Base-by-base conservation (phyloP, 2,888 invertebrate species). In the Tribolium freemani region DNA sequence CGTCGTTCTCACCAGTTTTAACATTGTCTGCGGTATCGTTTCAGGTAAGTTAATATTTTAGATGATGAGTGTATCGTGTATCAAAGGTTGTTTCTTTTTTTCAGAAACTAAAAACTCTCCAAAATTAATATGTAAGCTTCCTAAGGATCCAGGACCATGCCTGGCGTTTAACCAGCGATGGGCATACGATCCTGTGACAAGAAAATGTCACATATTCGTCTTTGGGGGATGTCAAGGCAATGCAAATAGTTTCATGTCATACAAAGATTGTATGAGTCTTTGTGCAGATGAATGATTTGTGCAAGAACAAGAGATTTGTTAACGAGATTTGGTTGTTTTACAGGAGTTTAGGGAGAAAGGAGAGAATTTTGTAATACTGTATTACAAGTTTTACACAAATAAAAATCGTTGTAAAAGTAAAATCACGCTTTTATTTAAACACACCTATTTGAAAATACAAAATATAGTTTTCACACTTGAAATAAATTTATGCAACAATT, bases 161-260 rank as follows among this genome's bases (percentile, higher is more conserved):
- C 77, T 84, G 68, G 84, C 84, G 2, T 73, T 84, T 71, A 76
- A 86, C 21, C 83, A 82, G 6, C 81, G 86, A 63, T 87, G 85
- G 84, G 79, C 87, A 66, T 90, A 89, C 80, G 88, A 89, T 81
- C 84, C 87, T 0, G 79, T 81, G 57, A 82, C 84, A 46, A 86
- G 86, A 71, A 85, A 86, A 64, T 90, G 90, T 71, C 79, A 85
- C 4, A 87, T 88, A 76, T 90, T 90, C 80, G 87, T 87, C 74
- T 90, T 88, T 74, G 90, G 90, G 2, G 90, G 90, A 64, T 90
- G 90, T 77, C 88, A 87, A 78, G 89, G 89, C 73, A 90, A 90
- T 76, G 87, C 85, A 69, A 90, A 90, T 79, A 90, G 90, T 75
- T 90, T 90, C 80, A 76, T 84, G 68, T 86, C 87, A 71, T 84